Evolutionary conservation across 2,113 vertebrate genomes (phyloP).

Genomic region (Hypanus sabinus): DNA sequence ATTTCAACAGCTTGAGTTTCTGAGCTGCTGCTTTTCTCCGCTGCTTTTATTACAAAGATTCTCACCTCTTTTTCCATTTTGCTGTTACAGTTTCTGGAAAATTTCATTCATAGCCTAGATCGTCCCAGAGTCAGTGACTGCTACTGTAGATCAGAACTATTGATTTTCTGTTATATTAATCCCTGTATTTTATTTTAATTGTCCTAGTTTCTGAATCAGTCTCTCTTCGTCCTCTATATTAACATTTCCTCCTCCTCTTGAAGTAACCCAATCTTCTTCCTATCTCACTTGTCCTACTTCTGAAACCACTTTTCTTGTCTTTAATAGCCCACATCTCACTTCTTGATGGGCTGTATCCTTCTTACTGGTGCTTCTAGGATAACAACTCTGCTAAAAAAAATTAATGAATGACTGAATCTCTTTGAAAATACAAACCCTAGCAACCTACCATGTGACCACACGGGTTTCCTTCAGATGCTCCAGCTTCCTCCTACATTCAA

Average conservation of each 20-base stretch:
- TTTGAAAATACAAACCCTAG: neutral
- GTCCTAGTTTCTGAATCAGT: neutral
- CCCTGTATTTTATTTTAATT: neutral
- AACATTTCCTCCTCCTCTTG: neutral
- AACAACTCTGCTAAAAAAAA: neutral
- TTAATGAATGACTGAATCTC: neutral
- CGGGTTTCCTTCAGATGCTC: too few relatives aligned
- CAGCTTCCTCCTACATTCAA: too few relatives aligned
- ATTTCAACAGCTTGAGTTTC: too few relatives aligned
- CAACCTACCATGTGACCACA: too few relatives aligned
- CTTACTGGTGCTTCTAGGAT: neutral
- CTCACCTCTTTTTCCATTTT: too few relatives aligned
- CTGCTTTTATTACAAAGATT: too few relatives aligned
- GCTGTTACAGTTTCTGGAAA: too few relatives aligned
- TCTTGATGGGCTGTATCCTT: conserved; percentile 23
- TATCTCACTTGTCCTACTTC: neutral
- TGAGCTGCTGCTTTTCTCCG: too few relatives aligned
- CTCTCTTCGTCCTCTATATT: neutral
- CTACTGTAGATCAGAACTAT: too few relatives aligned
- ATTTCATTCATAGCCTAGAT: too few relatives aligned
- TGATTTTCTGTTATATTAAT: neutral
- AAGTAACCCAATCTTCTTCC: neutral
- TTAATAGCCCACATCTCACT: conserved; percentile 8
- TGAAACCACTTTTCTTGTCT: neutral
- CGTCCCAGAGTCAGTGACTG: too few relatives aligned